phyloP scores from a whole-genome alignment of 2,113 vertebrate species.

The Scomber colias region DNA sequence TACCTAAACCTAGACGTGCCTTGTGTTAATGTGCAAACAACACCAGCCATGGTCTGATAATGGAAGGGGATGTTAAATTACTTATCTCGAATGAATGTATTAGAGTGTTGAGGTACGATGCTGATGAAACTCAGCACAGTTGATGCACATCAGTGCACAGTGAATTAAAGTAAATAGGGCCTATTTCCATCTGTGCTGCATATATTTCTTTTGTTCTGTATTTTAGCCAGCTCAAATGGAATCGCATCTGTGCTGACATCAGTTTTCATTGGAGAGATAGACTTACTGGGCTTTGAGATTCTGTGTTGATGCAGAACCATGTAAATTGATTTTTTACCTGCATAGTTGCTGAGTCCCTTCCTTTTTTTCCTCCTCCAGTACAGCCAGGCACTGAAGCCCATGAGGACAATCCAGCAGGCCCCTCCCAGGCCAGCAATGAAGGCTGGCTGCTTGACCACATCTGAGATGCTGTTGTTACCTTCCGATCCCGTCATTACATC shows the following conservation, averaged over 20 bases:
- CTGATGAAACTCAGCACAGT: slow-evolving; percentile 76
- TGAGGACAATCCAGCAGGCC: slow-evolving; percentile 97
- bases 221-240: slow-evolving; percentile 71
- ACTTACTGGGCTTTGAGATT: slow-evolving; percentile 56
- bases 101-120: slow-evolving; percentile 64
- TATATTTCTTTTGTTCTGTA: slow-evolving; percentile 74
- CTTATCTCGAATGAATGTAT: slow-evolving; percentile 76
- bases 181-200: slow-evolving; percentile 71
- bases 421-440: slow-evolving; percentile 96
- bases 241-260: slow-evolving; percentile 65
- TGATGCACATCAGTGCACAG: slow-evolving; percentile 77
- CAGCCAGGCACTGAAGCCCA: slow-evolving; percentile 98
- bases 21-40: slow-evolving; percentile 79
- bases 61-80: slow-evolving; percentile 76
- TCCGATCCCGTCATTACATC: slow-evolving; percentile 93
- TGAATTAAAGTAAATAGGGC: slow-evolving; percentile 79
- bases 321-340: slow-evolving; percentile 85
- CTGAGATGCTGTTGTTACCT: slow-evolving; percentile 93
- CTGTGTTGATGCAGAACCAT: slow-evolving; percentile 58
- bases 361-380: slow-evolving; percentile 98
- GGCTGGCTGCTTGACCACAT: slow-evolving; percentile 96
- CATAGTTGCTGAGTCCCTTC: slow-evolving; percentile 98
- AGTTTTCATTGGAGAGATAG: slow-evolving; percentile 48
- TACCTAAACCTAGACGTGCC: slow-evolving; percentile 65
- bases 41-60: slow-evolving; percentile 72